A percentile compares a stretch with the other conserved stretches of the same genome.
Conservation (phyloP, 1,140 invertebrate species). For the Vanessa tameamea region DNA sequence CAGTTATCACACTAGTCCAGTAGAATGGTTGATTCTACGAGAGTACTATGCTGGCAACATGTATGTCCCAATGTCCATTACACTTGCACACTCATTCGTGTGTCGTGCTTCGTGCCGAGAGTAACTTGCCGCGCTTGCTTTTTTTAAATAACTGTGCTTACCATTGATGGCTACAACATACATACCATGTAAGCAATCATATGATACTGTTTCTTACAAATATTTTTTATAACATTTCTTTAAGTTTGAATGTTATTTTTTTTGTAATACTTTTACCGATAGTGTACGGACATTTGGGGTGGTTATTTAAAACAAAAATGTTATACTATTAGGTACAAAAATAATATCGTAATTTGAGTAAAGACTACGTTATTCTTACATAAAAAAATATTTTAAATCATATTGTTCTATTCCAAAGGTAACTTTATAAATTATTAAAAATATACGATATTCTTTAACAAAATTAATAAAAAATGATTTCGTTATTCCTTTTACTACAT, state of each 20-base stretch:
- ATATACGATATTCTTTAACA: too few species aligned
- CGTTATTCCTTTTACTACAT: too few species aligned
- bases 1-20: constrained; percentile 28
- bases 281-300: too few species aligned
- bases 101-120: constrained; percentile 29
- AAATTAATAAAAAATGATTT: too few species aligned
- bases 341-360: too few species aligned
- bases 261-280: neutral
- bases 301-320: too few species aligned
- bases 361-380: too few species aligned
- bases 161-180: constrained; percentile 10
- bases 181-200: constrained; percentile 26
- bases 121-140: constrained; percentile 24
- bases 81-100: constrained; percentile 35
- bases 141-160: constrained; percentile 28
- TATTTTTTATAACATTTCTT: constrained; percentile 4
- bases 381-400: too few species aligned
- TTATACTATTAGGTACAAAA: too few species aligned
- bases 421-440: too few species aligned
- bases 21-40: constrained; percentile 35
- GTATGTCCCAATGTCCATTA: constrained; percentile 28
- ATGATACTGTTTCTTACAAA: neutral
- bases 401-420: too few species aligned
- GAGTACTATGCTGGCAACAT: constrained; percentile 22
- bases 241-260: neutral